phyloP scores from a whole-genome alignment of 2,888 invertebrate genomes.

The Chrysodeixis includens region DNA sequence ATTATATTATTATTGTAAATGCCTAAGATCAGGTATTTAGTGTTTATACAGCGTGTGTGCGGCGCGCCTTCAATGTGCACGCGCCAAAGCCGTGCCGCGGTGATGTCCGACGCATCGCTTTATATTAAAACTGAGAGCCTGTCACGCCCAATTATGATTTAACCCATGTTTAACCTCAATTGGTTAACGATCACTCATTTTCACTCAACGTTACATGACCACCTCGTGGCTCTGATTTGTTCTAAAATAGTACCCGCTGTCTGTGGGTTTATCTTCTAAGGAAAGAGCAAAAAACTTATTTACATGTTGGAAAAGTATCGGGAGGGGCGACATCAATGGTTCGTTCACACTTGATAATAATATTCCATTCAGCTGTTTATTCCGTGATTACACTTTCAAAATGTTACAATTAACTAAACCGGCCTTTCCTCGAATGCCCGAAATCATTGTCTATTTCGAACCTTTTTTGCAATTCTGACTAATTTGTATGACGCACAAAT shows the following conservation, averaged over 20 bases:
- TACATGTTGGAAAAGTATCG: constrained; percentile 10
- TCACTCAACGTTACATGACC: constrained; percentile 62
- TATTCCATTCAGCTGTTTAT: constrained; percentile 4
- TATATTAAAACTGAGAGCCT: constrained; percentile 69
- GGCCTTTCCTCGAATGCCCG: background rate
- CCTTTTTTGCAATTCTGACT: too few species aligned
- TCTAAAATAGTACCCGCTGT: constrained; percentile 24
- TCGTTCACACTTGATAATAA: constrained; percentile 2
- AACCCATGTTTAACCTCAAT: constrained; percentile 85
- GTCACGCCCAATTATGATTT: constrained; percentile 81
- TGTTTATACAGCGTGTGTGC: constrained; percentile 21
- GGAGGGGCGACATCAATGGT: background rate
- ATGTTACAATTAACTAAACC: background rate
- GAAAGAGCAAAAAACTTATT: background rate
- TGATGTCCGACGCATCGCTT: constrained; percentile 60
- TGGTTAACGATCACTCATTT: constrained; percentile 74
- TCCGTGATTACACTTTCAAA: background rate
- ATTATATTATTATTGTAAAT: too few species aligned
- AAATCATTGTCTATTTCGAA: background rate
- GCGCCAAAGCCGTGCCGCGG: constrained; percentile 68
- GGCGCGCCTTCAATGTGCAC: constrained; percentile 59
- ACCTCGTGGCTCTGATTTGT: constrained; percentile 44
- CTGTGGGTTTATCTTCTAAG: constrained; percentile 8
- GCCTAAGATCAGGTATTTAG: background rate
- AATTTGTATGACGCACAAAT: too few species aligned